A percentile compares a stretch with the other conserved stretches of the same genome.
Conservation (phyloP, 1,140 invertebrate genomes). For the Drosophila serrata region DNA sequence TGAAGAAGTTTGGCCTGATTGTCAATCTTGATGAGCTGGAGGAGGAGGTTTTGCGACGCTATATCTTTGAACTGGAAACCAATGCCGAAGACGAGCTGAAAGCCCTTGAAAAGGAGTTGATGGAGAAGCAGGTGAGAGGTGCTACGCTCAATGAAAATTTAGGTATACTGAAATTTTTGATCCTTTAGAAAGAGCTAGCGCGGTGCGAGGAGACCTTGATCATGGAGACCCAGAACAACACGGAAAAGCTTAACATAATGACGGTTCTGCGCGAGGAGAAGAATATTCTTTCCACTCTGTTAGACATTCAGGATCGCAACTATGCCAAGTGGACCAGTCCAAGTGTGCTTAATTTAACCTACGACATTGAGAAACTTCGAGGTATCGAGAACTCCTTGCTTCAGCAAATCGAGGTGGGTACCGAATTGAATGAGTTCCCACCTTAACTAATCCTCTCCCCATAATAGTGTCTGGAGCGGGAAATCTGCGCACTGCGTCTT, state of each 20-base stretch:
- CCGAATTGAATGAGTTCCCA: background rate
- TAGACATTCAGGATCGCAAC: slow-evolving; percentile 85
- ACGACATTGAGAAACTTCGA: slow-evolving; percentile 84
- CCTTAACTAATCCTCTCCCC: background rate
- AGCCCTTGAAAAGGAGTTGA: slow-evolving; percentile 80
- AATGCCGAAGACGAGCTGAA: slow-evolving; percentile 85
- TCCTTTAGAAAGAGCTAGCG: slow-evolving; percentile 65
- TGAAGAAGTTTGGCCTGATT: slow-evolving; percentile 87
- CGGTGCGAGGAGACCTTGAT: slow-evolving; percentile 83
- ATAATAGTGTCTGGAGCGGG: slow-evolving; percentile 72
- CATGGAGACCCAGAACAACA: slow-evolving; percentile 86
- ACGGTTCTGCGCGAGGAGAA: slow-evolving; percentile 87
- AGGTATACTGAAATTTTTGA: background rate
- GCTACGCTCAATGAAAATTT: slow-evolving; percentile 29
- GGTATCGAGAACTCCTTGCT: slow-evolving; percentile 77
- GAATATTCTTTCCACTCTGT: slow-evolving; percentile 84
- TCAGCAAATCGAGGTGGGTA: slow-evolving; percentile 83
- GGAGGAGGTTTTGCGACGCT: slow-evolving; percentile 86
- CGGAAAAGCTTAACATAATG: slow-evolving; percentile 87
- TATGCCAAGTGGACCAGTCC: slow-evolving; percentile 72
- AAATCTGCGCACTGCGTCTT: slow-evolving; percentile 76
- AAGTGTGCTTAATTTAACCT: slow-evolving; percentile 65
- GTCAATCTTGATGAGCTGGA: slow-evolving; percentile 87
- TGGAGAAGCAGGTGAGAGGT: slow-evolving; percentile 40
- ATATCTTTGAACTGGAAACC: slow-evolving; percentile 86